Evolutionary conservation across 92 coral and sea anemone species (phyloP).

Genomic region (Parazoanthus darwini): DNA sequence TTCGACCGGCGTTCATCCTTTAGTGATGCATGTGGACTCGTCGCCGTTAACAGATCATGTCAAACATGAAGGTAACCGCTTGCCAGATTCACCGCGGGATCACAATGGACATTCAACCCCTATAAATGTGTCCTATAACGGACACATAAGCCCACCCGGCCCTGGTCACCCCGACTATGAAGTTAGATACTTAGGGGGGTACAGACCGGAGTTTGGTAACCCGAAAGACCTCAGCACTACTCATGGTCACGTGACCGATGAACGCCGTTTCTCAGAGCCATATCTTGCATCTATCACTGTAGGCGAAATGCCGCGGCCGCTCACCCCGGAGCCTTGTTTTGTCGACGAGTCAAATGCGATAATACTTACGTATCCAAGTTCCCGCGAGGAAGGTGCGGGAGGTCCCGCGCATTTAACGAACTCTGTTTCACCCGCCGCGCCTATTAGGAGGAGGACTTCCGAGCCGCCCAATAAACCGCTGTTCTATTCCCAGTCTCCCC

Average conservation of each 20-base stretch:
- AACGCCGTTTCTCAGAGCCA: conserved; percentile 24
- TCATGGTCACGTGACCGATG: not conserved
- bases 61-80: not conserved
- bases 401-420: conserved; percentile 31
- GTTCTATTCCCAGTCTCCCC: conserved; percentile 45
- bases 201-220: conserved; percentile 46
- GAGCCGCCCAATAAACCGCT: conserved; percentile 41
- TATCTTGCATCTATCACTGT: conserved; percentile 37
- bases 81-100: conserved; percentile 9
- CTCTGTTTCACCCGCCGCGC: conserved; percentile 58
- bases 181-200: conserved; percentile 88
- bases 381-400: conserved; percentile 39
- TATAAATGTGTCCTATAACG: conserved; percentile 20
- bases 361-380: conserved; percentile 5
- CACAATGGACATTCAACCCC: not conserved
- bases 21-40: conserved; percentile 43
- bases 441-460: conserved; percentile 55
- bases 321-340: conserved; percentile 28
- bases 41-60: conserved; percentile 23
- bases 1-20: conserved; percentile 17
- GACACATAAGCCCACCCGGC: conserved; percentile 19
- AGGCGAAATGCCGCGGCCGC: conserved; percentile 31
- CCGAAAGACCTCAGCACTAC: not conserved
- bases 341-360: conserved; percentile 19
- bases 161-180: conserved; percentile 61